Evolutionary conservation across 2,113 vertebrate species (phyloP).

Genomic region (Mesoclemmys tuberculata): DNA sequence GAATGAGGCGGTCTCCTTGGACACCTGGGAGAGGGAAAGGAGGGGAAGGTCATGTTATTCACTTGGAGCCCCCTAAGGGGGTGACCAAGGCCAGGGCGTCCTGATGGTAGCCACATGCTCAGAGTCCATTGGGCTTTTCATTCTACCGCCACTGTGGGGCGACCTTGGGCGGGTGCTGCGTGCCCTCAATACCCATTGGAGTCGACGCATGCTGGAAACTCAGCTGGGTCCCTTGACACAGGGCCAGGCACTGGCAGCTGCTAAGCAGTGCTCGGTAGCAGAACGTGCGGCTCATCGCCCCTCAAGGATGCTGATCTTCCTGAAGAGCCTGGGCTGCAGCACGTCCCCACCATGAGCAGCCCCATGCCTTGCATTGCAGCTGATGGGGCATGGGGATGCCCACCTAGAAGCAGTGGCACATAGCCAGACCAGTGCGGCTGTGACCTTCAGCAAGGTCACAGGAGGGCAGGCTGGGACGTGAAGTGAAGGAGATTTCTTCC

Average conservation of each 20-base stretch:
- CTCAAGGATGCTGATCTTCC: neutral
- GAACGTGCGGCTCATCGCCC: neutral
- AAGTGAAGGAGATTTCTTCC: neutral
- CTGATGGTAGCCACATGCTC: neutral
- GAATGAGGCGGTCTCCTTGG: conserved; percentile 67
- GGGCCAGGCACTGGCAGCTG: neutral
- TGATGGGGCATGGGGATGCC: neutral
- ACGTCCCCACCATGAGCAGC: neutral
- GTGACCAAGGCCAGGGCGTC: neutral
- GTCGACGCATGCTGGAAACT: neutral
- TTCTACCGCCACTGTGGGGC: fast-evolving
- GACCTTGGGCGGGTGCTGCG: neutral
- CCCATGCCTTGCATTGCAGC: neutral
- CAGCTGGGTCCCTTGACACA: neutral
- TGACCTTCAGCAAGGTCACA: neutral
- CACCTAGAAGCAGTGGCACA: neutral
- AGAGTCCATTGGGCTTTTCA: neutral
- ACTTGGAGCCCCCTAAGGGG: neutral
- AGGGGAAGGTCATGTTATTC: neutral
- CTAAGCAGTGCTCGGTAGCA: neutral
- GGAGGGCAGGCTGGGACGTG: neutral
- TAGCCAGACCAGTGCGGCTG: neutral
- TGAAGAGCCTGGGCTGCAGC: neutral
- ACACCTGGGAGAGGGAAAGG: conserved; percentile 62
- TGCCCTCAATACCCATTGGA: neutral